A percentile compares a stretch with the other conserved stretches of the same genome.
phyloP scores from a whole-genome alignment of 2,113 vertebrate genomes.

The Nestor notabilis region DNA sequence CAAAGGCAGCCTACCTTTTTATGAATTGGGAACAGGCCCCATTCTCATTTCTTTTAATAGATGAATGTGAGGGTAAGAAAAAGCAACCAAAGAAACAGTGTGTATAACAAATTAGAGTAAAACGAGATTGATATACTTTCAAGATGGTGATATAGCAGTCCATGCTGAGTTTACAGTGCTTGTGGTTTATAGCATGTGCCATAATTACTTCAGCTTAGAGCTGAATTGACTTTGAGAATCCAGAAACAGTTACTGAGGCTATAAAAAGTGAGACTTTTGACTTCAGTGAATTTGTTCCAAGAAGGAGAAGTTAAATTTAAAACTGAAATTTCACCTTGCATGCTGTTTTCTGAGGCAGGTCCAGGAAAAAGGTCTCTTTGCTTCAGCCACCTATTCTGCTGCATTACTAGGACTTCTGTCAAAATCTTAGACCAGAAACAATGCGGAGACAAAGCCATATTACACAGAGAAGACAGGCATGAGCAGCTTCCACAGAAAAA shows the following conservation, averaged over 20 bases:
- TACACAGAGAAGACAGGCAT: background rate
- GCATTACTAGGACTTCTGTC: background rate
- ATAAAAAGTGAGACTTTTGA: slow-evolving; percentile 24
- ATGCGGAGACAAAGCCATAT: background rate
- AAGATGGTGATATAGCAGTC: slow-evolving; percentile 37
- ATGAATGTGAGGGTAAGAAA: background rate
- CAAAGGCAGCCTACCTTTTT: slow-evolving; percentile 1
- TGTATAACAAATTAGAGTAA: slow-evolving; percentile 30
- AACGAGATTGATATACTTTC: slow-evolving; percentile 46
- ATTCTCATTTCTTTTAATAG: slow-evolving; percentile 7
- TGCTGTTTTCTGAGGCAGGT: background rate
- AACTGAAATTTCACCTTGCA: slow-evolving; percentile 4
- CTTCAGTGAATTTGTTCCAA: slow-evolving; percentile 15
- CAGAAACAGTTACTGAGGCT: slow-evolving; percentile 26
- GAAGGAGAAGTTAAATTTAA: slow-evolving; percentile 14
- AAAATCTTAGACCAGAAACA: background rate
- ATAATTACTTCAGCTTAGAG: slow-evolving; percentile 55
- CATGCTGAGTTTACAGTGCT: slow-evolving; percentile 38
- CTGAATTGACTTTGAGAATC: slow-evolving; percentile 49
- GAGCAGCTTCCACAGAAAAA: background rate
- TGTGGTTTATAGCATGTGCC: slow-evolving; percentile 33
- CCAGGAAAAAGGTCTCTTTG: background rate
- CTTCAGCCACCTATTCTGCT: background rate
- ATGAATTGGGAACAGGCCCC: background rate
- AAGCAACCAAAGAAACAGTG: slow-evolving; percentile 3